These are phyloP conservation scores for Calidris pugnax DNA, from an alignment of 2,113 vertebrate species.

Conservation along the genomic window DNA sequence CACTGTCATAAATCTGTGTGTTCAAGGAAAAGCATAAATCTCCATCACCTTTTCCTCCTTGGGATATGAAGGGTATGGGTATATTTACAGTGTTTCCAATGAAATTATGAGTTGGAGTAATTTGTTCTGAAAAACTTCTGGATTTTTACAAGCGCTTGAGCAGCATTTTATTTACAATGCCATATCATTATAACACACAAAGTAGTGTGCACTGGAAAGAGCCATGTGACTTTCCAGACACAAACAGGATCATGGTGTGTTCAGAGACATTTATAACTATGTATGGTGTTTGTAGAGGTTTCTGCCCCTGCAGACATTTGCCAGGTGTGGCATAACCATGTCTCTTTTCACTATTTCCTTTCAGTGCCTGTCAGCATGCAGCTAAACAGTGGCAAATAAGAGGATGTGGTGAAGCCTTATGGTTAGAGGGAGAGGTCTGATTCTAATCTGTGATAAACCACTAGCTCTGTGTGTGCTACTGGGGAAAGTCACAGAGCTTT, in stretches of 20 bases:
- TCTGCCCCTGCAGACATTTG: conserved; percentile 17
- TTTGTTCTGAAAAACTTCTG: conserved; percentile 69
- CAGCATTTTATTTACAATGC: conserved; percentile 67
- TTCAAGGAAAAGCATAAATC: conserved; percentile 80
- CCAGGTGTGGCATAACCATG: neutral
- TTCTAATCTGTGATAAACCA: conserved; percentile 25
- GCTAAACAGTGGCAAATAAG: conserved; percentile 3
- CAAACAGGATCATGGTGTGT: neutral
- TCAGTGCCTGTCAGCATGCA: conserved; percentile 1
- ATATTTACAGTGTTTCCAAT: conserved; percentile 56
- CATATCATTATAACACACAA: conserved; percentile 69
- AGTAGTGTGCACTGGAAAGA: conserved; percentile 20
- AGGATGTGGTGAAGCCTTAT: conserved; percentile 44
- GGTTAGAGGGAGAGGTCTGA: conserved; percentile 25
- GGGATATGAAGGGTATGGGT: conserved; percentile 52
- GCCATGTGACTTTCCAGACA: conserved; percentile 46
- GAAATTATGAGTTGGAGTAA: conserved; percentile 70
- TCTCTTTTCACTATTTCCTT: conserved; percentile 12
- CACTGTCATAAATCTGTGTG: conserved; percentile 75
- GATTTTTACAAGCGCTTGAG: conserved; percentile 25
- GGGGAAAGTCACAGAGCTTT: neutral
- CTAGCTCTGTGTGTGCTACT: rapidly evolving
- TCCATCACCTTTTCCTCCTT: conserved; percentile 69
- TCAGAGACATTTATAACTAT: conserved; percentile 50
- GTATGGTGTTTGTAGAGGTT: conserved; percentile 13